A percentile compares a stretch with the other conserved stretches of the same genome.
phyloP scores from a whole-genome alignment of 1,140 invertebrate species.

The Zaprionus inermis region DNA sequence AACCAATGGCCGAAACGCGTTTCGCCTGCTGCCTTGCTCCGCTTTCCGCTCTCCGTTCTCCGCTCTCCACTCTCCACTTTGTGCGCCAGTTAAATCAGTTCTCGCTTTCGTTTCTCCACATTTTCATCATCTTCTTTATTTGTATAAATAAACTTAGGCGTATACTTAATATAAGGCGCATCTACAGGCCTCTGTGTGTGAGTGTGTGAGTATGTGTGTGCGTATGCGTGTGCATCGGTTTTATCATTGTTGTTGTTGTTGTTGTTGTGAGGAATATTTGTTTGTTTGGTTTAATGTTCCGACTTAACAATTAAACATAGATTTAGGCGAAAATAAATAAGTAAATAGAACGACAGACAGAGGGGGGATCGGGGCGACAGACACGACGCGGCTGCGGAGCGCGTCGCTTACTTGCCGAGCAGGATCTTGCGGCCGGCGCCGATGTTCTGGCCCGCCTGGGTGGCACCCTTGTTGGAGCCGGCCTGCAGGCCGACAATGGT shows the following conservation, averaged over 20 bases:
- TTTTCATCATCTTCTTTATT: slow-evolving; percentile 67
- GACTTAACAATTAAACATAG: slow-evolving; percentile 48
- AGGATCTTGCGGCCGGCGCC: slow-evolving; percentile 96
- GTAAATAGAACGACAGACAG: slow-evolving; percentile 47
- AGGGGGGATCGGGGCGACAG: not conserved
- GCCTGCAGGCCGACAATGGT: slow-evolving; percentile 96
- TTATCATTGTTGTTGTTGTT: slow-evolving; percentile 14
- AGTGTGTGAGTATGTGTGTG: slow-evolving; percentile 42
- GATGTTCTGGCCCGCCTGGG: slow-evolving; percentile 95
- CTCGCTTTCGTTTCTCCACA: slow-evolving; percentile 35
- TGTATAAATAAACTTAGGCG: slow-evolving; percentile 76
- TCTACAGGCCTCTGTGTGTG: slow-evolving; percentile 64
- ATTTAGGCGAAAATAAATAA: not conserved
- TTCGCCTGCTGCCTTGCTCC: not conserved
- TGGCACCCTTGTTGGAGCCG: slow-evolving; percentile 97
- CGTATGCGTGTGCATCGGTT: slow-evolving; percentile 21
- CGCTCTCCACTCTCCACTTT: not conserved
- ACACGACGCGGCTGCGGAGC: not conserved
- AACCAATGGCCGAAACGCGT: slow-evolving; percentile 23
- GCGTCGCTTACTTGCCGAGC: slow-evolving; percentile 90
- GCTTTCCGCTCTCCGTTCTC: not conserved
- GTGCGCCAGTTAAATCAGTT: slow-evolving; percentile 25
- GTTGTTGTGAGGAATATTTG: slow-evolving; percentile 68
- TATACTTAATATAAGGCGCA: slow-evolving; percentile 75
- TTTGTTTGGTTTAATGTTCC: slow-evolving; percentile 52